Evolutionary conservation across 2,113 vertebrate genomes (phyloP).

Genomic region (Channa maculata): DNA sequence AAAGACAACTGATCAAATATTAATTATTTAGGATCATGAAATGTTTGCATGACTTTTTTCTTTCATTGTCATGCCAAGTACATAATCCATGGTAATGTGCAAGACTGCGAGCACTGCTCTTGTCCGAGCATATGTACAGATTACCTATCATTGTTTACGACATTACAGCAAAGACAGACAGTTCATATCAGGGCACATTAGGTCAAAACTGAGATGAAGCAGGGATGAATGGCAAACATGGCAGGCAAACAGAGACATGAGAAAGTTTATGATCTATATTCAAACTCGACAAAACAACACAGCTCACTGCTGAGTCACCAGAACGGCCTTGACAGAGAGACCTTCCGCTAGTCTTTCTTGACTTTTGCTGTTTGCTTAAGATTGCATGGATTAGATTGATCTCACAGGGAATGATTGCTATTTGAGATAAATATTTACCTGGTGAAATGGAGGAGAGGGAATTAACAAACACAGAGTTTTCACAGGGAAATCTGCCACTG

Average conservation of each 20-base stretch:
- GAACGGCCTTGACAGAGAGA: slow-evolving; percentile 28
- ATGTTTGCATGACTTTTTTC: too few species aligned
- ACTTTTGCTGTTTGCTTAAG: slow-evolving; percentile 64
- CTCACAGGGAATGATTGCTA: slow-evolving; percentile 63
- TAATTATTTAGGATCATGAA: neutral
- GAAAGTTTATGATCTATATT: slow-evolving; percentile 3
- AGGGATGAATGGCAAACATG: neutral
- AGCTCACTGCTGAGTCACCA: slow-evolving; percentile 25
- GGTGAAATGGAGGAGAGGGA: slow-evolving; percentile 47
- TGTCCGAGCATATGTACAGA: neutral
- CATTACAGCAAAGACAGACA: neutral
- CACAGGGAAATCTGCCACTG: slow-evolving; percentile 25
- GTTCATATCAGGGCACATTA: neutral
- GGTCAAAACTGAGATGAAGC: neutral
- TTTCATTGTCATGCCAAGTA: neutral
- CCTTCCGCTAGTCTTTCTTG: slow-evolving; percentile 43
- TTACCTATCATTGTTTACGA: neutral
- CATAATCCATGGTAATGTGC: neutral
- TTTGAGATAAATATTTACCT: slow-evolving; percentile 76
- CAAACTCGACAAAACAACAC: neutral
- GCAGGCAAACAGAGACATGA: neutral
- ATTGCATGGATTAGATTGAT: slow-evolving; percentile 63
- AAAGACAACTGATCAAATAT: neutral
- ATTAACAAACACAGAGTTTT: slow-evolving; percentile 59
- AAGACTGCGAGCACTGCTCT: neutral